Conservation (phyloP, 2,113 vertebrate species). For the Oreochromis spilurus region DNA sequence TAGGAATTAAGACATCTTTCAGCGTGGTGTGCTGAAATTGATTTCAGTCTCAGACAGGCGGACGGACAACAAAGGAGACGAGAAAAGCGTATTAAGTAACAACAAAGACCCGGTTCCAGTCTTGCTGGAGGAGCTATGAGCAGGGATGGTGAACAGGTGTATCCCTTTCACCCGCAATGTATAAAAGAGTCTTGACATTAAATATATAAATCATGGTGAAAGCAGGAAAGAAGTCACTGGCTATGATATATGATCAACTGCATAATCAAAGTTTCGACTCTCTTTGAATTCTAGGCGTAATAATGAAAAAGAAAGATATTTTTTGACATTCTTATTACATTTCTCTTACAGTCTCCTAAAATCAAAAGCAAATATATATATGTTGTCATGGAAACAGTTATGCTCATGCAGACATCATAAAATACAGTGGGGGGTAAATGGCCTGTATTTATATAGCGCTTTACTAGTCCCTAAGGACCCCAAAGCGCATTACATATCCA, state of each 20-base stretch:
- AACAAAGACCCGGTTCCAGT: neutral
- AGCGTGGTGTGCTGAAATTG: neutral
- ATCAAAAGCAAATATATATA: neutral
- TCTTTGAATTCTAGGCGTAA: neutral
- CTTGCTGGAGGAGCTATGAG: neutral
- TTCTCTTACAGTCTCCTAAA: neutral
- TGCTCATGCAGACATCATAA: neutral
- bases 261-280: neutral
- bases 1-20: neutral
- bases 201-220: neutral
- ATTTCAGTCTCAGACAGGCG: neutral
- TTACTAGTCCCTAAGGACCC: no score
- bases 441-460: no score
- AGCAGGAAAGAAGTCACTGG: neutral
- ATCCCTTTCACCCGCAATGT: accelerated
- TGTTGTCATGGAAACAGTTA: neutral
- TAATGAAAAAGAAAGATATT: neutral
- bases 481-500: no score
- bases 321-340: neutral
- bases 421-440: neutral
- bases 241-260: neutral
- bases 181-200: accelerated
- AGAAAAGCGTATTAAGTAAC: neutral
- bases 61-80: neutral
- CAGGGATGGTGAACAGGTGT: neutral